phyloP scores from a whole-genome alignment of 1,140 invertebrate species.

The Ceratina calcarata region DNA sequence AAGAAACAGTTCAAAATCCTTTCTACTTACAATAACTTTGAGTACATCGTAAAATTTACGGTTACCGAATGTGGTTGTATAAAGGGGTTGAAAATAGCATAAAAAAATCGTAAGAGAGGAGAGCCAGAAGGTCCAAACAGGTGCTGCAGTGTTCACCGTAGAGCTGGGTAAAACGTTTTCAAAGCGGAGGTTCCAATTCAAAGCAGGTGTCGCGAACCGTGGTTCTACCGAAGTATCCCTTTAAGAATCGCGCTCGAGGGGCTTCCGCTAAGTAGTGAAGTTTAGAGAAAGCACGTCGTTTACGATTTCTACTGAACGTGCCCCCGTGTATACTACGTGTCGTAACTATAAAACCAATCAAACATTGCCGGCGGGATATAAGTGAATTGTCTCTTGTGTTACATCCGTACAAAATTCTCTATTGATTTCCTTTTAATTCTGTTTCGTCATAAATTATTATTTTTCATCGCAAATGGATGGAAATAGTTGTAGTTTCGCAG shows the following conservation, averaged over 20 bases:
- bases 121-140: neutral
- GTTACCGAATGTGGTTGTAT: too few relatives aligned
- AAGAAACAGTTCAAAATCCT: too few relatives aligned
- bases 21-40: too few relatives aligned
- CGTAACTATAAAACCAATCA: neutral
- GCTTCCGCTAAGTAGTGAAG: conserved; percentile 13
- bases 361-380: too few relatives aligned
- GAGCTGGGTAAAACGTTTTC: neutral
- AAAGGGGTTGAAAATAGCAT: too few relatives aligned
- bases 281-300: conserved; percentile 14
- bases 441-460: too few relatives aligned
- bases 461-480: too few relatives aligned
- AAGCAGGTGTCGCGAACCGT: neutral
- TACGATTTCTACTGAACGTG: neutral
- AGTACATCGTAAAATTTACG: too few relatives aligned
- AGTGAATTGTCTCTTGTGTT: too few relatives aligned
- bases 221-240: neutral
- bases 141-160: neutral
- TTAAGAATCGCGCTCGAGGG: conserved; percentile 23
- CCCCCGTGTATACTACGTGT: neutral
- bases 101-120: neutral
- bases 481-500: too few relatives aligned
- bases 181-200: neutral
- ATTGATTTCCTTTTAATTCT: too few relatives aligned
- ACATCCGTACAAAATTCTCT: too few relatives aligned